Evolutionary conservation across 2,797 vertebrate species (phyloP).

Genomic region (Aeoliscus strigatus): DNA sequence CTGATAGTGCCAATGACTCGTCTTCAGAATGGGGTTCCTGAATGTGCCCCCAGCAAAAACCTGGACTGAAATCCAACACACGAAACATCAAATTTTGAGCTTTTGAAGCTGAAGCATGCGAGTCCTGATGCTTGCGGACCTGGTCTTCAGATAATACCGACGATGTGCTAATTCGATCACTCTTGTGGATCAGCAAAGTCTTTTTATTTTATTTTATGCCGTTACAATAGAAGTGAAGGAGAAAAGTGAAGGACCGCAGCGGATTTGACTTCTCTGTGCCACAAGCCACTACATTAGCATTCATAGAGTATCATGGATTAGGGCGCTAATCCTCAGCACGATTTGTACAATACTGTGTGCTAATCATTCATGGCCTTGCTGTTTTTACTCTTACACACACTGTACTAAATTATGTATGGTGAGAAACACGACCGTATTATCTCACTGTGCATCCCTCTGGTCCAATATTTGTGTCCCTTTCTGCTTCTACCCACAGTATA

Average conservation of each 20-base stretch:
- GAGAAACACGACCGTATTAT: too few species aligned
- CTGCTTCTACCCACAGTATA: too few species aligned
- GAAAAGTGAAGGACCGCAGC: slow-evolving; percentile 27
- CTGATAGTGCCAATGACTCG: too few species aligned
- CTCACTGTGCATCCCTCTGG: too few species aligned
- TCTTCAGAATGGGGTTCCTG: too few species aligned
- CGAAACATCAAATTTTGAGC: too few species aligned
- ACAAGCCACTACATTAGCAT: slow-evolving; percentile 47
- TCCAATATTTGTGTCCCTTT: too few species aligned
- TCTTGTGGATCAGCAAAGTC: slow-evolving; percentile 25
- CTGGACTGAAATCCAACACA: too few species aligned
- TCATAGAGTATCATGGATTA: slow-evolving; percentile 48
- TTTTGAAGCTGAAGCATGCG: too few species aligned
- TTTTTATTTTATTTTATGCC: slow-evolving; percentile 36
- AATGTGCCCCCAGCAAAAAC: too few species aligned
- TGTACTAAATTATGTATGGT: too few species aligned
- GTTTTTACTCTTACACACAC: slow-evolving; percentile 27
- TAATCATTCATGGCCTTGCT: slow-evolving; percentile 33
- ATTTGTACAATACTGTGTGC: slow-evolving; percentile 37
- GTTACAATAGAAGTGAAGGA: slow-evolving; percentile 36
- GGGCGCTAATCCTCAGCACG: slow-evolving; percentile 46
- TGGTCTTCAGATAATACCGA: slow-evolving; percentile 20
- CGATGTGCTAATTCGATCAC: slow-evolving; percentile 27
- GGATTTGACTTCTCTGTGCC: slow-evolving; percentile 42
- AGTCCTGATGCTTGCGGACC: too few species aligned